These are phyloP conservation scores for Microcebus tavaratra DNA, from an alignment of 2,113 vertebrate genomes.

Conservation along the genomic window DNA sequence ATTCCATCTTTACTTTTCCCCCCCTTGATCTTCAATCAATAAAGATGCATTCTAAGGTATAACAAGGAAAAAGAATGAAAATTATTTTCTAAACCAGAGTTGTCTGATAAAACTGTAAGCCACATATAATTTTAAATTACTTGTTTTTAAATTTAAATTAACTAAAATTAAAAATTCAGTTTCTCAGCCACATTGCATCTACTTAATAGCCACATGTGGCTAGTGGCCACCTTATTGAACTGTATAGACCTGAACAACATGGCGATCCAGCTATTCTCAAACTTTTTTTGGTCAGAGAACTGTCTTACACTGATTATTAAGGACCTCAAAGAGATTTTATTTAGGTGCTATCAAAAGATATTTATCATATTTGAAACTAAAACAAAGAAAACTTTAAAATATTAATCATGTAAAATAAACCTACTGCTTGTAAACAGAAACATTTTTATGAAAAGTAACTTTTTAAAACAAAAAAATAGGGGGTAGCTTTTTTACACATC, in stretches of 20 bases:
- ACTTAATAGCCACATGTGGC: not conserved
- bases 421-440: not conserved
- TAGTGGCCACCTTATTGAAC: not conserved
- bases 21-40: not conserved
- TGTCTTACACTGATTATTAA: not conserved
- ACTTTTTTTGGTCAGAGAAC: not conserved
- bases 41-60: not conserved
- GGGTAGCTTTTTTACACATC: not conserved
- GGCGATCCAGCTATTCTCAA: not conserved
- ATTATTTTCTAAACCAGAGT: constrained; percentile 18
- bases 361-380: constrained; percentile 6
- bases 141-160: constrained; percentile 14
- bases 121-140: not conserved
- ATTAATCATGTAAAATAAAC: not conserved
- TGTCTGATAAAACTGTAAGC: not conserved
- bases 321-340: not conserved
- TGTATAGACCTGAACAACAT: not conserved
- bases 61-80: not conserved
- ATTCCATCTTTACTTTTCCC: not conserved
- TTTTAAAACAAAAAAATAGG: not conserved
- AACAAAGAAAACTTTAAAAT: constrained; percentile 1
- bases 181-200: not conserved
- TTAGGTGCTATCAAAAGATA: not conserved
- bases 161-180: not conserved
- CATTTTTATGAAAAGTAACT: not conserved